phyloP scores from a whole-genome alignment of 1,140 invertebrate species.

The Neodiprion lecontei region DNA sequence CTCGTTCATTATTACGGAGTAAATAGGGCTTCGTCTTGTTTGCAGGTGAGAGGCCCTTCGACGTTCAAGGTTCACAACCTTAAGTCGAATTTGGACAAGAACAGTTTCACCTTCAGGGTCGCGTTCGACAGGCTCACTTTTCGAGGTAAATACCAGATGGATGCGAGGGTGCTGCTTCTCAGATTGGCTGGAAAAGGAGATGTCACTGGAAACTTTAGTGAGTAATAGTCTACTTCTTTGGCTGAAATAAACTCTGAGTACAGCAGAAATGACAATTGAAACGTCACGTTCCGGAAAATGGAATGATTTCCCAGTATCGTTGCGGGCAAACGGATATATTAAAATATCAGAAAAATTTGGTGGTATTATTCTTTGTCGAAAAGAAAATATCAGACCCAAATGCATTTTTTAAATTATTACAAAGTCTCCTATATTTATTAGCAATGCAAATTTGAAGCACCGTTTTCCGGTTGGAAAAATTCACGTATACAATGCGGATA shows the following conservation, averaged over 20 bases:
- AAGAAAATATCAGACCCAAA: too few relatives aligned
- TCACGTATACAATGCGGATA: too few relatives aligned
- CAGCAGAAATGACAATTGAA: not conserved
- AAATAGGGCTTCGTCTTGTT: not conserved
- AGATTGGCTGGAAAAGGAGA: constrained; percentile 69
- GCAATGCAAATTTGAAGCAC: too few relatives aligned
- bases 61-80: constrained; percentile 45
- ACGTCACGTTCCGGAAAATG: too few relatives aligned
- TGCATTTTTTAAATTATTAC: too few relatives aligned
- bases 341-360: too few relatives aligned
- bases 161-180: constrained; percentile 68
- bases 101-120: constrained; percentile 66
- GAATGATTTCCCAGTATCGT: too few relatives aligned
- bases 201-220: constrained; percentile 72
- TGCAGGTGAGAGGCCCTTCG: constrained; percentile 51
- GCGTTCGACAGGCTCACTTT: constrained; percentile 64
- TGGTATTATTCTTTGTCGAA: too few relatives aligned
- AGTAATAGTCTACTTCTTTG: constrained; percentile 45
- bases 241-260: not conserved
- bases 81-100: constrained; percentile 63
- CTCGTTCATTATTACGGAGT: too few relatives aligned
- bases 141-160: constrained; percentile 69
- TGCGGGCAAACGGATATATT: too few relatives aligned
- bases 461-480: too few relatives aligned
- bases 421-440: too few relatives aligned